Conservation (phyloP, 1,140 invertebrate genomes). For the Globodera rostochiensis region DNA sequence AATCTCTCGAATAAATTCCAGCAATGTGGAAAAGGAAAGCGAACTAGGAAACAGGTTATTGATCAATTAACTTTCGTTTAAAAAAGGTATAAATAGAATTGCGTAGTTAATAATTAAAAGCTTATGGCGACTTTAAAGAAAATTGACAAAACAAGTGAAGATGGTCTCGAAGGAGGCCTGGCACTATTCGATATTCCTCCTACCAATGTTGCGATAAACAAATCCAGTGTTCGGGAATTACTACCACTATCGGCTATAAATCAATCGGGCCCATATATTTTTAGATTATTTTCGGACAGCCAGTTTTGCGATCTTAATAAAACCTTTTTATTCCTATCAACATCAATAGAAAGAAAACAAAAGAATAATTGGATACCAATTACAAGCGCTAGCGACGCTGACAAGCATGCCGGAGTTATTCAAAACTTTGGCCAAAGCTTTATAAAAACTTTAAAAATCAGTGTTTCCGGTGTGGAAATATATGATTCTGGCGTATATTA, state of each 20-base stretch:
- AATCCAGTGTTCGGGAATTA: neutral
- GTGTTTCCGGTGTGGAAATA: too few relatives aligned
- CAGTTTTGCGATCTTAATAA: neutral
- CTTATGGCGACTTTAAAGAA: neutral
- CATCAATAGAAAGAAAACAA: neutral
- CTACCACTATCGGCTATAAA: conserved; percentile 9
- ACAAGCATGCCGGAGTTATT: too few relatives aligned
- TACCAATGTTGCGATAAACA: conserved; percentile 12
- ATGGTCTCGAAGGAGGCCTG: conserved; percentile 1
- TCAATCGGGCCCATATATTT: neutral
- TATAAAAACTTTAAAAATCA: too few relatives aligned
- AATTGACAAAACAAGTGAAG: conserved; percentile 12
- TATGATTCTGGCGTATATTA: too few relatives aligned
- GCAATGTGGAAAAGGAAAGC: conserved; percentile 14
- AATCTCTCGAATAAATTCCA: neutral
- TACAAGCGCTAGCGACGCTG: too few relatives aligned
- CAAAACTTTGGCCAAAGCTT: too few relatives aligned
- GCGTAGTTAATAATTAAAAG: neutral
- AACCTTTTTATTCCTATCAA: neutral
- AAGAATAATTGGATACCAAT: too few relatives aligned
- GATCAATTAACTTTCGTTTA: conserved; percentile 1
- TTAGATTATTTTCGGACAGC: neutral
- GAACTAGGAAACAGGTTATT: neutral
- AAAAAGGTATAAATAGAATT: neutral
- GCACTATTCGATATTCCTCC: neutral